Evolutionary conservation across 1,140 invertebrate species (phyloP), one percentile per base, ranked within the genome.

Genomic region (Heliothis subflexa): DNA sequence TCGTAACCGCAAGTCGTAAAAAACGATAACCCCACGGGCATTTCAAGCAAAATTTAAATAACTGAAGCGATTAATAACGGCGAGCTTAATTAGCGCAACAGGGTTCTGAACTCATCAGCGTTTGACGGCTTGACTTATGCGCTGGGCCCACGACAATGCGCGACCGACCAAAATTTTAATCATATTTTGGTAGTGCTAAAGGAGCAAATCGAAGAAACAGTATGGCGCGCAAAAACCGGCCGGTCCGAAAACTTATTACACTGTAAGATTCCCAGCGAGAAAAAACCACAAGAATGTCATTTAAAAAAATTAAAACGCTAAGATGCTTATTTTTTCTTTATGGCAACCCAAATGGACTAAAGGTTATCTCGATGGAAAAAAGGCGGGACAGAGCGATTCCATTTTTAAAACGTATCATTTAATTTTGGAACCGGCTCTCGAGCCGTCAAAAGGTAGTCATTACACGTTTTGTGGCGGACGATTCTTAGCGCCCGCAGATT

Each of bases 401-500:
- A 94, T 94, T 94, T 94, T 94, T 92, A 91, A 93, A 94, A 94
- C 92, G 91, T 94, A 94, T 94, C 91, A 94, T 94, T 94, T 94
- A 93, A 93, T 94, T 93, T 93, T 86, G 89, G 85, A 94, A 94
- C 93, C 91, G 91, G 93, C 92, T 93, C 85, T 94, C 91, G 89
- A 93, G 89, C 91, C 91, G 93, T 94, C 92, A 93, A 91, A 92
- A 93, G 92, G 92, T 92, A 91, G 93, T 94, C 88, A 94, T 94
- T 94, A 94, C 88, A 90, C 82, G 89, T 93, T 93, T 93, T 89
- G 87, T 88, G 88, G 85, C 80, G 83, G 77, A 83, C 83, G 88
- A 86, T 84, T 88, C 88, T 89, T 90, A 87, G 87, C 88, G 88
- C 88, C 89, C 86, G 82, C 83, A 85, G 82, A 86, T 87, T 83